phyloP scores from a whole-genome alignment of 2,797 vertebrate species.

The Neoniphon sammara region DNA sequence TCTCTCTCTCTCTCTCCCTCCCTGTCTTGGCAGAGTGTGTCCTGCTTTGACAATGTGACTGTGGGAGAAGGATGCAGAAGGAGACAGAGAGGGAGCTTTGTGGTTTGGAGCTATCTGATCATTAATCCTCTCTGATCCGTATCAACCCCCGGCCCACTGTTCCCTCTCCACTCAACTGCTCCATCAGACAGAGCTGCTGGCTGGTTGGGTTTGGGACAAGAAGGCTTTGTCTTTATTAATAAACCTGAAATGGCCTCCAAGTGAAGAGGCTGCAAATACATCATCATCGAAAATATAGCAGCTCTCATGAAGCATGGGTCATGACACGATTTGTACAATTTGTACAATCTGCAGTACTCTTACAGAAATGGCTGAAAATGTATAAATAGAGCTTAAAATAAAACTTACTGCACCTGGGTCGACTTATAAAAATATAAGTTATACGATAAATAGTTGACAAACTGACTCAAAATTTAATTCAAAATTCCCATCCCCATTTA shows the following conservation, averaged over 20 bases:
- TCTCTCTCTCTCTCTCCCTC: conserved; percentile 27
- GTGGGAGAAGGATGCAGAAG: conserved; percentile 48
- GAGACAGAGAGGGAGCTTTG: conserved; percentile 66
- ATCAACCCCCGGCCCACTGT: conserved; percentile 67
- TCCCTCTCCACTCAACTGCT: conserved; percentile 59
- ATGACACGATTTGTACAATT: no score
- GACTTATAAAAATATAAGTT: no score
- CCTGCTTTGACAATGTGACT: conserved; percentile 45
- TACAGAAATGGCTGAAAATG: conserved; percentile 45
- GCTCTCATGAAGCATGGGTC: no score
- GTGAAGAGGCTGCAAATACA: conserved; percentile 53
- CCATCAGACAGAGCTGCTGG: conserved; percentile 71
- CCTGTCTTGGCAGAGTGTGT: conserved; percentile 41
- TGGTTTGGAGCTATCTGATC: conserved; percentile 74
- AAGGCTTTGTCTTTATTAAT: conserved; percentile 75
- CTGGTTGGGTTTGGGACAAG: conserved; percentile 60
- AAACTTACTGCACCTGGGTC: no score
- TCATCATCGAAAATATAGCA: conserved; percentile 27
- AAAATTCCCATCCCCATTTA: no score
- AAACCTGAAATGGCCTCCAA: conserved; percentile 34
- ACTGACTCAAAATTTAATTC: no score
- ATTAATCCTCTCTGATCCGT: conserved; percentile 78
- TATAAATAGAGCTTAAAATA: no score
- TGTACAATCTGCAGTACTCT: no score
- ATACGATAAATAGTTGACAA: no score